Evolutionary conservation across 2,797 vertebrate species (phyloP).

Genomic region (Pangasius krempfi): DNA sequence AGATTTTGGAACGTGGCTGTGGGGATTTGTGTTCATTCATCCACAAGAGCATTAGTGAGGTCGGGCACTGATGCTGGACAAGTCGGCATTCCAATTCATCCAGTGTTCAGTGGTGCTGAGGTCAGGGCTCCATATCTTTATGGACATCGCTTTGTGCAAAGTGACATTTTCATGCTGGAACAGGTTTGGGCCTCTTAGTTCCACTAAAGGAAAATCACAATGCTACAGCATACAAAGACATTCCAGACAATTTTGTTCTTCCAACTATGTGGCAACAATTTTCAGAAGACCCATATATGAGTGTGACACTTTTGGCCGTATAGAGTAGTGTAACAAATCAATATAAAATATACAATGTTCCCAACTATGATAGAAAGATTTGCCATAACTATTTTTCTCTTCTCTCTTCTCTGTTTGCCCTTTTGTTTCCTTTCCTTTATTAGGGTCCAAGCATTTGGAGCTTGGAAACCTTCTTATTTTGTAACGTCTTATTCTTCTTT

Average conservation of each 20-base stretch:
- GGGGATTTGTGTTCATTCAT: not conserved
- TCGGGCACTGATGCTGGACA: not conserved
- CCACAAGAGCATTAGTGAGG: not conserved
- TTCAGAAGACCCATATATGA: not conserved
- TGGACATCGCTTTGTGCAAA: not conserved
- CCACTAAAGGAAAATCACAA: not conserved
- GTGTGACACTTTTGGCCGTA: not conserved
- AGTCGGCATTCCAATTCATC: not conserved
- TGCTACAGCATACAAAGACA: not conserved
- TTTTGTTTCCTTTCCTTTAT: not conserved
- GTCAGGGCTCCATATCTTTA: not conserved
- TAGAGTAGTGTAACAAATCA: not conserved
- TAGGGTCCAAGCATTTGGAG: not conserved
- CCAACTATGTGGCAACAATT: not conserved
- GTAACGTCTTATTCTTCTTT: not conserved
- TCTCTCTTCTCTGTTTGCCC: not conserved
- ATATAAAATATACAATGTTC: not conserved
- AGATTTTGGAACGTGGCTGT: not conserved
- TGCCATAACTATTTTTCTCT: not conserved
- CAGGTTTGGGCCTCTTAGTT: not conserved
- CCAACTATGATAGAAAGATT: not conserved
- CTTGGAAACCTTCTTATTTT: not conserved
- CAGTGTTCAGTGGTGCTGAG: not conserved
- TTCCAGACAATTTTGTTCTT: not conserved
- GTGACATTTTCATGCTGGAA: not conserved